A percentile compares a stretch with the other conserved stretches of the same genome.
phyloP scores from a whole-genome alignment of 2,888 invertebrate species.

The Sarcophaga subvicina region DNA sequence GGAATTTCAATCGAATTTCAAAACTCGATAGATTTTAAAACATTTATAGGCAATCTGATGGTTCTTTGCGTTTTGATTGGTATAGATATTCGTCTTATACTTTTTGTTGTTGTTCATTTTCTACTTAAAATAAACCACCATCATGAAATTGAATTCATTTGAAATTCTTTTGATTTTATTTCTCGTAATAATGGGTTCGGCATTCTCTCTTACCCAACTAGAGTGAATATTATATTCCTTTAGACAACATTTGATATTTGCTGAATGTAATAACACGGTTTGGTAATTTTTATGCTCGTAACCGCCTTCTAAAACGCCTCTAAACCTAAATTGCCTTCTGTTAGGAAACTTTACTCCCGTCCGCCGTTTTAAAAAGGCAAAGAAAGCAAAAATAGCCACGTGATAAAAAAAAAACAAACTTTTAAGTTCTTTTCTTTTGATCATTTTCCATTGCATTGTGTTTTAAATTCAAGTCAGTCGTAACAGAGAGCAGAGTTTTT shows the following conservation, averaged over 20 bases:
- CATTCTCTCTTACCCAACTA: slow-evolving; percentile 10
- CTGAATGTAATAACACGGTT: slow-evolving; percentile 80
- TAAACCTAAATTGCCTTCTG: slow-evolving; percentile 57
- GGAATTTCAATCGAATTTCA: slow-evolving; percentile 47
- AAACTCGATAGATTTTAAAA: slow-evolving; percentile 39
- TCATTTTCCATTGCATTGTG: slow-evolving; percentile 29
- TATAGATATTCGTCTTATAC: neutral
- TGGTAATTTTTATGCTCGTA: slow-evolving; percentile 80
- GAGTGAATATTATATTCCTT: slow-evolving; percentile 41
- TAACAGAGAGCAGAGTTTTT: neutral
- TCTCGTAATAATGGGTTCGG: slow-evolving; percentile 17
- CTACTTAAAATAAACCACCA: slow-evolving; percentile 11
- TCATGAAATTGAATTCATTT: slow-evolving; percentile 29
- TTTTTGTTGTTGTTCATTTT: neutral
- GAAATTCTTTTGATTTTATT: slow-evolving; percentile 54
- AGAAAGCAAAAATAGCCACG: slow-evolving; percentile 4
- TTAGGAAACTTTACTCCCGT: slow-evolving; percentile 32
- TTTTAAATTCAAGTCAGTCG: neutral
- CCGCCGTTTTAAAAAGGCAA: neutral
- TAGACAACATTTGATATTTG: slow-evolving; percentile 64
- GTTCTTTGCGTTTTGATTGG: neutral
- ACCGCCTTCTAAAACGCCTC: slow-evolving; percentile 75
- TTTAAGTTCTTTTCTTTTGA: neutral
- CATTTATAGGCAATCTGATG: slow-evolving; percentile 41
- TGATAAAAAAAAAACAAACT: neutral